Conservation (phyloP, 2,888 invertebrate genomes). For the Dryobotodes eremita region DNA sequence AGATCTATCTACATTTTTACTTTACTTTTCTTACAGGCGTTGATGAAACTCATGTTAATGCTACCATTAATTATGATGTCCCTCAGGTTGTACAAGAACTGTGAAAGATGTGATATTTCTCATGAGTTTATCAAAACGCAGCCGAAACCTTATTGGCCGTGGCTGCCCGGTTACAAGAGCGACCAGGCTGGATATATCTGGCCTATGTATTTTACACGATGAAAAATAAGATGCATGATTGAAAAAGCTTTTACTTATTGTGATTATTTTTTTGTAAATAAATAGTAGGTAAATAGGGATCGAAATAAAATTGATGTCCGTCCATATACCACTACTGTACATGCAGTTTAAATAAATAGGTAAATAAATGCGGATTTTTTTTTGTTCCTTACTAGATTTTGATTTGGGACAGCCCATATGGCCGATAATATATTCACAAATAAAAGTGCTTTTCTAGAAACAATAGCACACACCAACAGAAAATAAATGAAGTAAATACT, state of each 20-base stretch:
- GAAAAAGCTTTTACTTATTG: background rate
- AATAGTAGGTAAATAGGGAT: background rate
- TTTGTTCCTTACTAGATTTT: background rate
- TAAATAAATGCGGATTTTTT: background rate
- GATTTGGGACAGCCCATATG: background rate
- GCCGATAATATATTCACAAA: background rate
- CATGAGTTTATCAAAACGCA: background rate
- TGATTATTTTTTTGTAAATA: background rate
- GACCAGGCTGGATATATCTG: slow-evolving; percentile 68
- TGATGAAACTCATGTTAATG: slow-evolving; percentile 35
- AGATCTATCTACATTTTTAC: background rate
- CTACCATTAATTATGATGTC: slow-evolving; percentile 37
- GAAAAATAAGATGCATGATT: background rate
- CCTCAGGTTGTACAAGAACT: slow-evolving; percentile 45
- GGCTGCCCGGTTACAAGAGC: slow-evolving; percentile 77
- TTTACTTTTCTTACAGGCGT: slow-evolving; percentile 39
- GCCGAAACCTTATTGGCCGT: slow-evolving; percentile 77
- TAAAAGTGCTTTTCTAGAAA: background rate
- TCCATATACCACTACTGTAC: background rate
- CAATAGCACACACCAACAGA: background rate
- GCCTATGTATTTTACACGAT: slow-evolving; percentile 65
- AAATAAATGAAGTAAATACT: background rate
- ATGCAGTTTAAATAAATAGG: too few relatives aligned
- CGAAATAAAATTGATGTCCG: background rate
- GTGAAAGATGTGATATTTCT: slow-evolving; percentile 54